phyloP scores from a whole-genome alignment of 1,140 invertebrate genomes.

The Steinernema feltiae region DNA sequence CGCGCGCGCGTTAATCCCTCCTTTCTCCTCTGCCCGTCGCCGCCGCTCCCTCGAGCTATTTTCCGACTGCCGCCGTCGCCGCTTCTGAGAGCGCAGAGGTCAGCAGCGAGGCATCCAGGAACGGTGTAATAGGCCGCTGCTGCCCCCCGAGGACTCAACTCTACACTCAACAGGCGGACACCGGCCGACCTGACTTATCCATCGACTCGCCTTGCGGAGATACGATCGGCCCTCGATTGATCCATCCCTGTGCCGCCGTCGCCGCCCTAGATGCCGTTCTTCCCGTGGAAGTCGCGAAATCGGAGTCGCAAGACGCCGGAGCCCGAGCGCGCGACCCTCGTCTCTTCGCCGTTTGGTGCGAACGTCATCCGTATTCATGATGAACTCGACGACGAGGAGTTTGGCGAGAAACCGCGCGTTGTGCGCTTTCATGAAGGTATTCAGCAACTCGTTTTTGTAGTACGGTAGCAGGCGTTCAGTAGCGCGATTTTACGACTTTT shows the following conservation, averaged over 20 bases:
- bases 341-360: neutral
- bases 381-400: neutral
- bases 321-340: conserved; percentile 23
- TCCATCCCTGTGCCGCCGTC: neutral
- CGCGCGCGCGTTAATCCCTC: neutral
- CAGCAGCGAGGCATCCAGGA: neutral
- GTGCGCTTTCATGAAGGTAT: neutral
- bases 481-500: neutral
- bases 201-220: neutral
- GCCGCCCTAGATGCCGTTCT: conserved; percentile 18
- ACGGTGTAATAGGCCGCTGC: neutral
- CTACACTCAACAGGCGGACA: neutral
- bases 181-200: neutral
- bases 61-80: neutral
- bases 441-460: neutral
- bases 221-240: neutral
- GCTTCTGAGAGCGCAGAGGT: neutral
- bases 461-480: too few species aligned
- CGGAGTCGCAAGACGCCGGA: conserved; percentile 33
- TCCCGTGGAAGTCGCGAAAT: conserved; percentile 21
- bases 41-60: neutral
- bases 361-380: neutral
- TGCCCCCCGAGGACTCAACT: neutral
- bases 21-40: too few species aligned
- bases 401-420: neutral